Evolutionary conservation across 2,888 invertebrate genomes (phyloP), one percentile per base, ranked within the genome.

Genomic region (Drosophila rubida): DNA sequence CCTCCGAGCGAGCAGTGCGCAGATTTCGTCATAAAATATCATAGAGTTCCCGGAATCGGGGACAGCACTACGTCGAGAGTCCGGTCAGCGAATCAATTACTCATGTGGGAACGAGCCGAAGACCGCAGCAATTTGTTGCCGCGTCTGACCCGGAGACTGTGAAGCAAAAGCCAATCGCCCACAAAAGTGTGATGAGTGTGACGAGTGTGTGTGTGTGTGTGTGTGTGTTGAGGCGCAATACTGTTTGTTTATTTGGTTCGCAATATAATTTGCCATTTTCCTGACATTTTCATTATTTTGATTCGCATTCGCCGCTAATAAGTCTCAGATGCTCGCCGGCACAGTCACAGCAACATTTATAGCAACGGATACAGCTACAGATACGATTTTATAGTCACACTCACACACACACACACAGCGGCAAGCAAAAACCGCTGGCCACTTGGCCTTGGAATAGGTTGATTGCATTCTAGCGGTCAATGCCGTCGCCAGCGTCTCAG

Each of bases 391-490:
- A 63, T 46, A 55, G 48, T 30, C 49, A 19, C 64, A 27, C 8
- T 27, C 32, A n/a, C 64, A 14, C 9, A 67, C 67, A 72, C 32
- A n/a, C 64, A 14, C 9, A 67, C 67, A 72, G 67, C 67, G 76
- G 63, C 61, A 59, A 57, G 58, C 41, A 46, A 77, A 80, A 82
- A 82, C 75, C 77, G 79, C 78, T 79, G 81, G 77, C 84, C 70
- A 89, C 80, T 86, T 90, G 86, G 89, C 90, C 90, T 90, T 90
- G 89, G 82, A 88, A 86, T 89, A 90, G 90, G 90, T 90, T 90
- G 90, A 89, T 88, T 90, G 90, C 90, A 90, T 88, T 89, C 81
- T 85, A 81, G 89, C 90, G 90, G 90, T 90, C 90, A 89, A 86
- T 90, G 90, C 82, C 88, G 84, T 76, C 55, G 74, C 62, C 62